Base-by-base conservation (phyloP, 2,113 vertebrate genomes). In the Nannobrachium achirus region DNA sequence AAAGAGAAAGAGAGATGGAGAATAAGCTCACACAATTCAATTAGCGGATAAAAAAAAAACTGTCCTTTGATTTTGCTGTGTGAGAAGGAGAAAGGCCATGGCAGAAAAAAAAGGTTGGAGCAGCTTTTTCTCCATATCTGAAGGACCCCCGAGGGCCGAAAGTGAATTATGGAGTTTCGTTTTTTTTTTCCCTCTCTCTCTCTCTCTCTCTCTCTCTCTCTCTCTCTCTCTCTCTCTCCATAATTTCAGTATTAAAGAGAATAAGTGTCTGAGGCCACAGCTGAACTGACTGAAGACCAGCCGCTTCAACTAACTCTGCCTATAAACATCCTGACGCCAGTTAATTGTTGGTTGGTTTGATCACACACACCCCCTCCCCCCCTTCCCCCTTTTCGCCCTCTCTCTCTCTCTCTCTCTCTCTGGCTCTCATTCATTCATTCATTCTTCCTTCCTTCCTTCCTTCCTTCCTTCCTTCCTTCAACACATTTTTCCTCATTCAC, bases 311-410 rank as follows among this genome's bases (percentile, higher is more conserved):
- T 92, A 92, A 91, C 76, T 86, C 81, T 57, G 74, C 66, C 85
- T 86, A 75, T 89, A 93, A 94, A 92, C 82, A 93, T 84, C 90
- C 82, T 52, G 89, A 93, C 79, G 84, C 78, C 91, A 92, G 82
- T 87, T 94, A 92, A 93, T 91, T 92, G 89, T 85, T 91, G 80
- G 59, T 65, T 89, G 83, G 82, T 94, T 91, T 93, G 84, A 93
- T 92, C 87, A 88, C 73, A 80, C 64, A 39, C 14, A 55, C 52
- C 20, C 63, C 49, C 46, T 68, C 52, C 56, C 69, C 25, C 13
- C 50, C n/a, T 25, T 14, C 45, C 63, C 53, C 50, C 48, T 64
- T 61, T 15, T 44, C 58, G n/a, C 11, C 33, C 10, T 40, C 51
- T 56, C 19, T 70, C 10, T 50, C 52, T 59, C 44, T 45, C 73